Conservation (phyloP, 2,797 vertebrate species). For the Myoxocephalus aenaeus region DNA sequence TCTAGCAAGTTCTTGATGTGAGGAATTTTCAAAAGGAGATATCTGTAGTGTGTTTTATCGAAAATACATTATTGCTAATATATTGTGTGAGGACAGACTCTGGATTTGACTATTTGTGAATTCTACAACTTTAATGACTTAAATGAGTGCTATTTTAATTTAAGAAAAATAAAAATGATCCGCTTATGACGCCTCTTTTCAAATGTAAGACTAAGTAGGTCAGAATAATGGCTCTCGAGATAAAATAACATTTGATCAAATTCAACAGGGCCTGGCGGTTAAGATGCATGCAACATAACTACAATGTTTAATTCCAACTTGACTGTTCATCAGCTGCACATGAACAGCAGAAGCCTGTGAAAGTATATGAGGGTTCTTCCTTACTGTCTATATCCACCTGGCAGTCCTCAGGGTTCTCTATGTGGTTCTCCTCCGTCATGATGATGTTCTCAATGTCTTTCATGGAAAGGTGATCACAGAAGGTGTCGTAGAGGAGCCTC, state of each 20-base stretch:
- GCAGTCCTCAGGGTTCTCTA: constrained; percentile 93
- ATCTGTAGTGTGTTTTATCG: neutral
- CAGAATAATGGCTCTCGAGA: neutral
- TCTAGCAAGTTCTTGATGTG: too few species aligned
- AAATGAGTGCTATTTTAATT: neutral
- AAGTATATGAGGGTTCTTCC: constrained; percentile 54
- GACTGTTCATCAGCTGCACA: neutral
- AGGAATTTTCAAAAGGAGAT: neutral
- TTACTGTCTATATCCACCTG: constrained; percentile 98
- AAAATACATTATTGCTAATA: too few species aligned
- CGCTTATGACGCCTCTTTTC: neutral
- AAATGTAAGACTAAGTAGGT: neutral
- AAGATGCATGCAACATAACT: neutral
- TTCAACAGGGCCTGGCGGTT: neutral
- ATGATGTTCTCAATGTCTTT: constrained; percentile 99
- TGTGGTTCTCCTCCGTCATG: constrained; percentile 98
- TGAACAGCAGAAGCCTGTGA: neutral
- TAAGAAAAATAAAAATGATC: neutral
- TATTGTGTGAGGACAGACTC: neutral
- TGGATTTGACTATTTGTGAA: neutral
- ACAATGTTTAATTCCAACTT: neutral
- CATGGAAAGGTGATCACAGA: constrained; percentile 99
- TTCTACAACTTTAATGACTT: neutral
- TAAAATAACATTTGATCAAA: neutral
- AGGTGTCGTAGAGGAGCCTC: constrained; percentile 95